Evolutionary conservation across 1,140 invertebrate species (phyloP).

Genomic region (Drosophila obscura): DNA sequence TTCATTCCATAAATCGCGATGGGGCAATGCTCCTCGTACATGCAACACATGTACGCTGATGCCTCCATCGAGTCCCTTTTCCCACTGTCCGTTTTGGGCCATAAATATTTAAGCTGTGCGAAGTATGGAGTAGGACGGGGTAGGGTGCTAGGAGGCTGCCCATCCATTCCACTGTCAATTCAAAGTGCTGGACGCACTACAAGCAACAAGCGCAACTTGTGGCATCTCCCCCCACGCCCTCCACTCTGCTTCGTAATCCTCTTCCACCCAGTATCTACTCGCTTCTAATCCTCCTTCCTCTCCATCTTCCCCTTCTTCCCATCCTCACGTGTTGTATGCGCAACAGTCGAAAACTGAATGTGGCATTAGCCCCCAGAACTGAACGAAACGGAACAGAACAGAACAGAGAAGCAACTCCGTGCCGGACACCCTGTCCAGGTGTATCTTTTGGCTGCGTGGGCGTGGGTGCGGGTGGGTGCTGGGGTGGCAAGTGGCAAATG

Average conservation of each 20-base stretch:
- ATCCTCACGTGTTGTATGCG: constrained; percentile 42
- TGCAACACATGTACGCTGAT: constrained; percentile 24
- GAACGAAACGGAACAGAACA: no score
- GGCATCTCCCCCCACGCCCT: constrained; percentile 16
- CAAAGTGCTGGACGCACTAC: constrained; percentile 44
- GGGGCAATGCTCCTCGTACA: constrained; percentile 35
- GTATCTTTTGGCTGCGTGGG: constrained; percentile 12
- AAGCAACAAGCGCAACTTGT: constrained; percentile 69
- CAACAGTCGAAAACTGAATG: constrained; percentile 71
- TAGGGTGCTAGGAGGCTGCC: no score
- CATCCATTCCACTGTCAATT: constrained; percentile 23
- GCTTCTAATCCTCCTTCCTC: not conserved
- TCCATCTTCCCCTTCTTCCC: not conserved
- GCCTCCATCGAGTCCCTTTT: constrained; percentile 27
- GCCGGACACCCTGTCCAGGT: no score
- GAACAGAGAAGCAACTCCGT: no score
- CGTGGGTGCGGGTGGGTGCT: not conserved
- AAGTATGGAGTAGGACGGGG: no score
- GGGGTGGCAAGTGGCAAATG: constrained; percentile 34
- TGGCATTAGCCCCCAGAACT: constrained; percentile 48
- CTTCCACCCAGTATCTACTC: not conserved
- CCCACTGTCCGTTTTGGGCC: constrained; percentile 2
- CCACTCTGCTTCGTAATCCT: not conserved
- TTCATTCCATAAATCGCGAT: constrained; percentile 39
- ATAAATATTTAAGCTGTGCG: constrained; percentile 46